phyloP scores from a whole-genome alignment of 2,113 vertebrate genomes.

The Mirza zaza region DNA sequence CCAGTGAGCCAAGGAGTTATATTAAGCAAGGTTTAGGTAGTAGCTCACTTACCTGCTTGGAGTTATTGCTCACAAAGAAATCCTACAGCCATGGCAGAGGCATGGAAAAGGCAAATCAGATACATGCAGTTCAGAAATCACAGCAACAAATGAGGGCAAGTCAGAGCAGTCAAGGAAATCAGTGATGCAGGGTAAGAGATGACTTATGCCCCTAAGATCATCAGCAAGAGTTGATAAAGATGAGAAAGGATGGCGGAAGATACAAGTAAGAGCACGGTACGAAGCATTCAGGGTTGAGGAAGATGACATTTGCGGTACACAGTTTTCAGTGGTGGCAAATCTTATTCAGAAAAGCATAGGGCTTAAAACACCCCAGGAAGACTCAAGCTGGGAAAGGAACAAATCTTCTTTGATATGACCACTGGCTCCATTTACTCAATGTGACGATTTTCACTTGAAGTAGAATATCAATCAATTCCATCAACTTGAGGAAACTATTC shows the following conservation, averaged over 20 bases:
- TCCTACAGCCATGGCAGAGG: slow-evolving; percentile 98
- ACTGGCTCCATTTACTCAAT: neutral
- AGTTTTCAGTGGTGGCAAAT: neutral
- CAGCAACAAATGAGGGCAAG: slow-evolving; percentile 81
- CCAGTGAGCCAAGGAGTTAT: neutral
- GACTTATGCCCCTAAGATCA: neutral
- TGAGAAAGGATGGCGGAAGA: neutral
- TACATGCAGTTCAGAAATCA: slow-evolving; percentile 92
- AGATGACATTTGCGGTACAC: neutral
- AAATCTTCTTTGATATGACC: neutral
- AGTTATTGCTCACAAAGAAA: slow-evolving; percentile 98
- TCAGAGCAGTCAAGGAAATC: slow-evolving; percentile 69
- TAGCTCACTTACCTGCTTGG: slow-evolving; percentile 96
- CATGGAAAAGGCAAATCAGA: slow-evolving; percentile 94
- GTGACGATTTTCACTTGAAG: neutral
- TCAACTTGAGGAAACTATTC: neutral
- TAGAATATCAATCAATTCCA: neutral
- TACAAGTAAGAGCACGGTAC: neutral
- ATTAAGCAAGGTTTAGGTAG: slow-evolving; percentile 47
- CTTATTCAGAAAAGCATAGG: slow-evolving; percentile 2
- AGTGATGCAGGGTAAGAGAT: neutral
- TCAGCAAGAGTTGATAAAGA: neutral
- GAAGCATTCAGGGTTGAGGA: neutral
- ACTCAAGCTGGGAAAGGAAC: neutral
- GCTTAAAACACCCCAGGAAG: neutral